Evolutionary conservation across 2,113 vertebrate species (phyloP), one percentile per base, ranked within the genome.

Genomic region (Solenodon paradoxus): DNA sequence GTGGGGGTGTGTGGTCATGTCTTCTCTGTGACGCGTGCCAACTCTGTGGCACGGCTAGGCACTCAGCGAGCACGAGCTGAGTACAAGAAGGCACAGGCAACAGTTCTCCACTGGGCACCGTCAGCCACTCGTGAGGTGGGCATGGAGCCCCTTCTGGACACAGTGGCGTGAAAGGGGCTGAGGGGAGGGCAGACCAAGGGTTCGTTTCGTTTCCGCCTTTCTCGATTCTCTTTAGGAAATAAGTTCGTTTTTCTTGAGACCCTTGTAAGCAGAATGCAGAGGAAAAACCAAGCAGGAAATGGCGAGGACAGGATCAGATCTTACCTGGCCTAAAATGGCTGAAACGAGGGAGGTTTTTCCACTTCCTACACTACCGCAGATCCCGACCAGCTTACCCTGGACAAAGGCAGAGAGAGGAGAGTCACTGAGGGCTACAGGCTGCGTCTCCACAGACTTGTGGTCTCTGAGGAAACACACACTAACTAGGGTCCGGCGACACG

Each of bases 331-430:
- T 93, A 99, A 98, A 97, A 99, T 98, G 81, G 99, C 99, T 40
- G 99, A 99, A 93, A 99, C 99, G 69, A 99, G 98, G 4, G 99
- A 99, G 10, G 99, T 99, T 97, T 99, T 99, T 95, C 99, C 99
- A 10, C 99, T 99, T 97, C 99, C 99, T 77, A 99, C 99, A 88
- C 99, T 99, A 94, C 99, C 99, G 94, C 99, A 99, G 97, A 99
- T 99, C 82, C 99, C 99, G 77, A 99, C 98, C 96, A 99, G 98
- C 95, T 99, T 99, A 55, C 99, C 99, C 99, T 99, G 97, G 35
- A 94, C 77, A 93, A 78, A 69, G n/a, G n/a, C 53, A 71, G 79
- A 89, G 74, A 96, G 59, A 93, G 38, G 49, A 90, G 20, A 40
- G 63, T 66, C 80, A 57, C 77, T 38, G 74, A 24, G 66, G 4